Evolutionary conservation across 2,888 invertebrate species (phyloP).

Genomic region (Miltochrista miniata): DNA sequence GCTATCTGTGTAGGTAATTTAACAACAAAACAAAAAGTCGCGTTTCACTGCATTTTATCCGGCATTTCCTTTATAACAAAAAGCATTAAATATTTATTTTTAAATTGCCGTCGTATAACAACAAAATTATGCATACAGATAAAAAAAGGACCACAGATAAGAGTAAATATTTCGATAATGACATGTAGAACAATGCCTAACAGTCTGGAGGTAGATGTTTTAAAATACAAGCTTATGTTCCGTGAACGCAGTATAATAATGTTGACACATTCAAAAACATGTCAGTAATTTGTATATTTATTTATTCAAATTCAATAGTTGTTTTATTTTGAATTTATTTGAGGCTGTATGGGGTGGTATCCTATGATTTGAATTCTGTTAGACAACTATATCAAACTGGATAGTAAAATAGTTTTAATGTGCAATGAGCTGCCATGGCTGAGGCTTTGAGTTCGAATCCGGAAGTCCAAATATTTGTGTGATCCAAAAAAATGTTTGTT

Average conservation of each 20-base stretch:
- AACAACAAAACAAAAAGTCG: no score
- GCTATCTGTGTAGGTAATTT: no score
- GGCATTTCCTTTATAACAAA: no score
- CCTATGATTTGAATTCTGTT: conserved; percentile 22
- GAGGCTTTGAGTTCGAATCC: no score
- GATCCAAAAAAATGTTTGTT: no score
- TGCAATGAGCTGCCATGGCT: no score
- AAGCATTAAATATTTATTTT: no score
- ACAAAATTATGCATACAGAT: conserved; percentile 25
- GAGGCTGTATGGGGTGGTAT: conserved; percentile 22
- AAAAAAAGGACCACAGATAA: conserved; percentile 11
- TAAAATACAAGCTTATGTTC: conserved; percentile 34
- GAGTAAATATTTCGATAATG: conserved; percentile 41
- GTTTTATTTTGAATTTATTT: conserved; percentile 25
- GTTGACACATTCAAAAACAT: conserved; percentile 43
- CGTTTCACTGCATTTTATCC: no score
- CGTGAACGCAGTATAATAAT: conserved; percentile 37
- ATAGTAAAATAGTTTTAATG: neutral
- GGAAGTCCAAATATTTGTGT: no score
- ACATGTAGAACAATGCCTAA: conserved; percentile 21
- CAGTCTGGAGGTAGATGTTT: conserved; percentile 15
- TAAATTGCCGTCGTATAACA: neutral
- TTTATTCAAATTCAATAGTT: conserved; percentile 31
- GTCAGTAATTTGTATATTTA: conserved; percentile 21
- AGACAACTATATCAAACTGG: conserved; percentile 24